Evolutionary conservation across 1,140 invertebrate species (phyloP), one percentile per base, ranked within the genome.

Genomic region (Amyelois transitella): DNA sequence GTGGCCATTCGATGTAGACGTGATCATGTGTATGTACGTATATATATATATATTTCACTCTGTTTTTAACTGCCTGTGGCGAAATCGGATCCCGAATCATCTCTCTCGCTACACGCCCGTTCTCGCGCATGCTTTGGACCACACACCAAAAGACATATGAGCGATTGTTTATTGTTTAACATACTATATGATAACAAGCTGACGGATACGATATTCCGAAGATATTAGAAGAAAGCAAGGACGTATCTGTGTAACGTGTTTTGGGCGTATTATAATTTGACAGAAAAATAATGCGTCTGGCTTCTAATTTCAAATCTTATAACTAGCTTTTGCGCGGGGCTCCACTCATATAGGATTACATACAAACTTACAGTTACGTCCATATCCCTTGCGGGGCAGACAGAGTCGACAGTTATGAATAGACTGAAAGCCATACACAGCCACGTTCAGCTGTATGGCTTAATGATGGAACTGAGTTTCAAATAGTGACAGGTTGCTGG

Each of bases 101-200:
- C n/a, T 43, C n/a, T 43, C n/a, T 43, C 32, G 3, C 14, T 12
- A 43, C 4, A 12, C n/a, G 47, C 2, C n/a, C 53, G 50, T 43
- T 50, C 10, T n/a, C 17, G 45, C 20, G 28, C 22, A 53, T 43
- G 43, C 50, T 47, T 59, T 59, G 49, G 14, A 28, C 53, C 55
- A 56, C 49, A 43, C 4, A 6, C 20, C 12, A 47, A 54, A 55
- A 53, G 28, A 56, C 55, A 60, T 56, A 66, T 61, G 55, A 60
- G 28, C 21, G 50, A 56, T 62, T 62, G 62, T 64, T 62, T 60
- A 69, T 69, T 58, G 62, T 64, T 56, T 64, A 6, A 38, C 22
- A 38, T 43, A 22, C 45, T 44, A 14, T 45, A 12, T 48, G 45
- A 48, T 48, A 19, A 5, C 10, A 21, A 6, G 5, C n/a, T 21